Conservation (phyloP, 2,888 invertebrate genomes). For the Caenorhabditis japonica region DNA sequence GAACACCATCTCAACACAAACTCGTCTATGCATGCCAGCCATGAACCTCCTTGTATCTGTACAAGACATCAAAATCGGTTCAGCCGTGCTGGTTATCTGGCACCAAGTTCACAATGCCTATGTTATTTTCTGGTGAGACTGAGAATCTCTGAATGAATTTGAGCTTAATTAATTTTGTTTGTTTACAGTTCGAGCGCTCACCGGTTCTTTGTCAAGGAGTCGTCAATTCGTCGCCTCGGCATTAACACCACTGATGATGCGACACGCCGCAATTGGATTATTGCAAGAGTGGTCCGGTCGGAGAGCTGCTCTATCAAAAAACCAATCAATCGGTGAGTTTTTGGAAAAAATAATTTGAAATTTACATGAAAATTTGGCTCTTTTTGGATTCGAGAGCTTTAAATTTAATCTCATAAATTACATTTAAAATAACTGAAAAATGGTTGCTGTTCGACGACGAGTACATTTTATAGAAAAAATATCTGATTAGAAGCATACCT, state of each 20-base stretch:
- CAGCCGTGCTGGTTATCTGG: conserved; percentile 73
- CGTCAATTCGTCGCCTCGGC: conserved; percentile 67
- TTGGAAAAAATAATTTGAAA: no score
- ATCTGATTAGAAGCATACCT: no score
- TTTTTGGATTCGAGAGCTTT: no score
- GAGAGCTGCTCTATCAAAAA: conserved; percentile 75
- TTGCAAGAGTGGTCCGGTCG: conserved; percentile 65
- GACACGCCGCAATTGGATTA: conserved; percentile 67
- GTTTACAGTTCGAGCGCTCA: conserved; percentile 61
- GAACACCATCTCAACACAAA: conserved; percentile 37
- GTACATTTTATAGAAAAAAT: no score
- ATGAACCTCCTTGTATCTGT: conserved; percentile 59
- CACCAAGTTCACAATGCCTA: conserved; percentile 70
- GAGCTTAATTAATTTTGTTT: neutral
- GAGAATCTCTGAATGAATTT: neutral
- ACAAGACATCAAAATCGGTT: conserved; percentile 69
- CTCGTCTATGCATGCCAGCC: conserved; percentile 29
- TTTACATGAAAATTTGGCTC: no score
- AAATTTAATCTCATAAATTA: no score
- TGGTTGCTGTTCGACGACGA: no score
- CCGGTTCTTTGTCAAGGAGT: conserved; percentile 73
- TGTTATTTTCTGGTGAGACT: conserved; percentile 70
- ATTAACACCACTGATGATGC: conserved; percentile 38
- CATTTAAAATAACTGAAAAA: no score
- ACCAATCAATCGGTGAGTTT: conserved; percentile 67